These are phyloP conservation scores for Hydrozoanthus gracilis DNA, from an alignment of 92 coral and sea anemone species.

Conservation along the genomic window DNA sequence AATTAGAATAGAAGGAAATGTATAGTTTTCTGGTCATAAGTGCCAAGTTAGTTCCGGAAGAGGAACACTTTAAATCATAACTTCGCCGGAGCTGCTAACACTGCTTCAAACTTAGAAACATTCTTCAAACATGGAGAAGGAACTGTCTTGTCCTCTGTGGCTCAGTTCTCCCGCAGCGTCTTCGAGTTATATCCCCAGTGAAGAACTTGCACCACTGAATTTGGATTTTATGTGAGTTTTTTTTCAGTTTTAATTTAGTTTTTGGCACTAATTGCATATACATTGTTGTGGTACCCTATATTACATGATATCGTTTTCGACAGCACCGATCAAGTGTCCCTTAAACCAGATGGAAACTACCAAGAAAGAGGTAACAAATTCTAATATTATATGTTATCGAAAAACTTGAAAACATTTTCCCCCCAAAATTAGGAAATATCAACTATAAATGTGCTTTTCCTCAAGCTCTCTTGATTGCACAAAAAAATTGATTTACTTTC, in stretches of 20 bases:
- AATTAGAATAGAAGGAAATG: constrained; percentile 15
- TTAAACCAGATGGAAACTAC: neutral
- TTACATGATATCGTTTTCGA: neutral
- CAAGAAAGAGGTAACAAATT: constrained; percentile 15
- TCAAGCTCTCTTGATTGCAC: too few relatives aligned
- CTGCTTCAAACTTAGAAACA: neutral
- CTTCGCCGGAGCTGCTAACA: neutral
- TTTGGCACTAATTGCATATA: too few relatives aligned
- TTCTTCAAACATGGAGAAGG: neutral
- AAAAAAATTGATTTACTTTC: too few relatives aligned
- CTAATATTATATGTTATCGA: neutral
- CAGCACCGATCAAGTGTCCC: constrained; percentile 20
- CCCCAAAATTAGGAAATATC: too few relatives aligned
- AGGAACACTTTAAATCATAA: neutral
- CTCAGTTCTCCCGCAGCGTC: neutral
- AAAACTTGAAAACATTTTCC: too few relatives aligned
- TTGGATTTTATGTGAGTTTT: constrained; percentile 19
- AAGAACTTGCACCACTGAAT: neutral
- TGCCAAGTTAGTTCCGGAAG: constrained; percentile 23
- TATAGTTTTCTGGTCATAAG: neutral
- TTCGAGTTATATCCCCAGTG: constrained; percentile 14
- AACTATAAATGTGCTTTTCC: too few relatives aligned
- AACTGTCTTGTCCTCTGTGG: constrained; percentile 4
- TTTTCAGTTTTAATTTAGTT: too few relatives aligned
- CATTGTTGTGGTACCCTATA: neutral